phyloP scores from a whole-genome alignment of 1,140 invertebrate genomes.

The Drosophila sucinea region DNA sequence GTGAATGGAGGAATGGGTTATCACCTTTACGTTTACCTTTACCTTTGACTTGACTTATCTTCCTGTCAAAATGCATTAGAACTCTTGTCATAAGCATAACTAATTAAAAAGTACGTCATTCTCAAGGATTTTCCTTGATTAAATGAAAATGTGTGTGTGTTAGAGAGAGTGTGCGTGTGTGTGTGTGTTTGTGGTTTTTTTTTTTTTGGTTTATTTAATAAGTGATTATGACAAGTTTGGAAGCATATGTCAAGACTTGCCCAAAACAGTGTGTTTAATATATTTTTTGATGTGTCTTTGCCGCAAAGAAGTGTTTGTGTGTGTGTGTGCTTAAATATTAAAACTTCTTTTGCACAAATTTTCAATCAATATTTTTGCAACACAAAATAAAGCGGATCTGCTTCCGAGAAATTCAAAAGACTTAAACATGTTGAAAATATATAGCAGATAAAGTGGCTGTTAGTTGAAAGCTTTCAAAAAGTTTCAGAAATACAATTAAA shows the following conservation, averaged over 20 bases:
- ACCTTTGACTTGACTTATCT: constrained; percentile 23
- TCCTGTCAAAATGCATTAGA: constrained; percentile 47
- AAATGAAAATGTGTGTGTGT: background rate
- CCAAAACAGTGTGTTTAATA: background rate
- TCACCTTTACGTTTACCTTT: background rate
- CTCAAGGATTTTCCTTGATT: constrained; percentile 30
- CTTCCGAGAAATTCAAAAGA: too few relatives aligned
- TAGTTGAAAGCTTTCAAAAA: too few relatives aligned
- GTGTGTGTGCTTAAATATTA: background rate
- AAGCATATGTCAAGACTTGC: constrained; percentile 2
- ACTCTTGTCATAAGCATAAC: constrained; percentile 35
- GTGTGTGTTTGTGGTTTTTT: background rate
- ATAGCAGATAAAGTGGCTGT: too few relatives aligned
- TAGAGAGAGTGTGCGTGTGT: background rate
- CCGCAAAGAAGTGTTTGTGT: background rate
- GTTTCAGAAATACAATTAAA: too few relatives aligned
- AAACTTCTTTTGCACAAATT: too few relatives aligned
- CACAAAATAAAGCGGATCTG: too few relatives aligned
- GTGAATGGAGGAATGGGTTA: background rate
- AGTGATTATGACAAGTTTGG: constrained; percentile 9
- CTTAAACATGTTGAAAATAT: too few relatives aligned
- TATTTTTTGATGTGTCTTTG: background rate
- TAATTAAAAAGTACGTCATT: constrained; percentile 49
- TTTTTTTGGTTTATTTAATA: background rate
- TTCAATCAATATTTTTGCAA: too few relatives aligned